These are phyloP conservation scores for Stenopsyche tienmushanensis DNA, from an alignment of 1,140 invertebrate genomes.

Conservation along the genomic window DNA sequence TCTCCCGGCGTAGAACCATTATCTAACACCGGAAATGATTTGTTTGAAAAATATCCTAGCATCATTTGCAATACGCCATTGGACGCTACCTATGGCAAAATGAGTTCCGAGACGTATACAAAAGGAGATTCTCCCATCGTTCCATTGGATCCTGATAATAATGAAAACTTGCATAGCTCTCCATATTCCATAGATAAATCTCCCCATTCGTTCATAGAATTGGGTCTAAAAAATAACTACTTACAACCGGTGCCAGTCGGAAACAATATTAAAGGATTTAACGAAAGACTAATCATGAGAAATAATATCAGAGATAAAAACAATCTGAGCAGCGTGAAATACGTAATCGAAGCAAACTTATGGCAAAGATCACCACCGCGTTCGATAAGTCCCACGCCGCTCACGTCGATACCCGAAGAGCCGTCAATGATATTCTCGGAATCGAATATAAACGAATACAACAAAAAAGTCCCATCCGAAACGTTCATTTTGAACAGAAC, in stretches of 20 bases:
- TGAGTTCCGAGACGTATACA: constrained; percentile 53
- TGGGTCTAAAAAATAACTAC: background rate
- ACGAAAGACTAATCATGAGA: constrained; percentile 29
- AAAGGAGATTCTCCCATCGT: constrained; percentile 52
- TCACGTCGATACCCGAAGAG: constrained; percentile 55
- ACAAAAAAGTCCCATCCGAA: constrained; percentile 27
- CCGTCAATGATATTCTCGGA: constrained; percentile 46
- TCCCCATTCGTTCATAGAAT: background rate
- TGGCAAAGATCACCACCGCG: constrained; percentile 49
- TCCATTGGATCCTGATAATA: constrained; percentile 35
- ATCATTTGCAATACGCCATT: constrained; percentile 36
- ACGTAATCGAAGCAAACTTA: constrained; percentile 43
- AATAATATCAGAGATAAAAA: constrained; percentile 37
- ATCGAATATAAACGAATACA: background rate
- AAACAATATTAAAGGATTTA: constrained; percentile 30
- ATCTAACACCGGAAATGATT: too few relatives aligned
- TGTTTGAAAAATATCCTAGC: constrained; percentile 45
- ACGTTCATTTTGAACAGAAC: constrained; percentile 38
- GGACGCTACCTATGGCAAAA: constrained; percentile 30
- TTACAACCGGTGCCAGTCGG: constrained; percentile 21
- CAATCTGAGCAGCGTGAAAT: constrained; percentile 17
- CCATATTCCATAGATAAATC: constrained; percentile 35
- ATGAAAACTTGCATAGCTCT: constrained; percentile 34
- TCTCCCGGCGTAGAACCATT: constrained; percentile 22
- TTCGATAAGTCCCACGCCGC: constrained; percentile 47